These are phyloP conservation scores for Leucoraja ocellata DNA, from an alignment of 2,797 vertebrate species.

Conservation along the genomic window DNA sequence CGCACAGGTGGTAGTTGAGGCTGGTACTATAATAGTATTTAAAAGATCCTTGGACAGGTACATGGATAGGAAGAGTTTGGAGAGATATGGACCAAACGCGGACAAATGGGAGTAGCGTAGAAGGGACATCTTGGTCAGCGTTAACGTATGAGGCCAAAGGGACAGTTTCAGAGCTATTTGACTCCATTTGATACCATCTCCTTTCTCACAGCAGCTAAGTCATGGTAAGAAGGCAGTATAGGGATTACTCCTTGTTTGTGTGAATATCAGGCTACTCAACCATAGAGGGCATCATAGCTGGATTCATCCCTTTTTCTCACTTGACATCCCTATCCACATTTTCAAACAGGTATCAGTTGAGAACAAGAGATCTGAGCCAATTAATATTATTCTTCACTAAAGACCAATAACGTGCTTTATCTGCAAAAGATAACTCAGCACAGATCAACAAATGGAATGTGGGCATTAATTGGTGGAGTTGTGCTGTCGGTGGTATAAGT, in stretches of 20 bases:
- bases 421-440: conserved; percentile 4
- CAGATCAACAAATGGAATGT: neutral
- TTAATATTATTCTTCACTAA: neutral
- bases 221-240: neutral
- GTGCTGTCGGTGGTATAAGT: neutral
- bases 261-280: neutral
- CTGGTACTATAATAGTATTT: no score
- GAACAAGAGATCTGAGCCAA: neutral
- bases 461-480: neutral
- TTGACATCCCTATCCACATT: neutral
- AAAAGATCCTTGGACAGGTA: no score
- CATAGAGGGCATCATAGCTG: neutral
- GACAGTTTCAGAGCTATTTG: no score
- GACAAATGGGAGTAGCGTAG: no score
- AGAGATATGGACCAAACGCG: no score
- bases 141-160: no score
- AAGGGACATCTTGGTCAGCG: no score
- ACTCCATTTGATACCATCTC: no score
- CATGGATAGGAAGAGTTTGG: no score
- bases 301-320: neutral
- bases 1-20: neutral
- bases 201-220: neutral
- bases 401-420: neutral
- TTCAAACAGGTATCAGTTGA: neutral
- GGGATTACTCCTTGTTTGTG: neutral